Base-by-base conservation (phyloP, 2,797 vertebrate genomes). In the Acestrorhynchus altus region DNA sequence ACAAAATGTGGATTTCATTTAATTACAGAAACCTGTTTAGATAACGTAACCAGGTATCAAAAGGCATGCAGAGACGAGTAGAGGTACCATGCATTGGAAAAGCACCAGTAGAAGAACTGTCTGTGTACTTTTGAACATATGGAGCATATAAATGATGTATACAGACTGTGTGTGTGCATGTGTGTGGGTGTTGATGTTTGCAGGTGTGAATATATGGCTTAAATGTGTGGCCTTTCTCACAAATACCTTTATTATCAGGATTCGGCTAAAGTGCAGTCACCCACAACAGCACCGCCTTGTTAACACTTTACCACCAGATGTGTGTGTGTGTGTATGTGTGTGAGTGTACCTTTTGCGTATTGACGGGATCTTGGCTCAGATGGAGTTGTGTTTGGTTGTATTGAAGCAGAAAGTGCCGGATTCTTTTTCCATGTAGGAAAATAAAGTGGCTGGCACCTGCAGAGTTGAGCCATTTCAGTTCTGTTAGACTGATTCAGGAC, bases 231-330 rank as follows among this genome's bases (percentile, higher is more conserved):
- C 4, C 31, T 13, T n/a, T 40, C 39, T 15, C 11, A 39, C 20
- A n/a, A 24, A 52, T 44, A 7, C 24, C 49, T n/a, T 54, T 22
- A 22, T 54, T 24, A 22, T 22, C 51, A 54, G 20, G 8, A 54
- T 24, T 54, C 49, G n/a, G 49, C 16, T 4, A 15, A 47, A 49
- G 51, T 52, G 51, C 51, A 52, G 8, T 35, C 78, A 78, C 31
- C 71, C 47, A 26, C 40, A 81, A 78, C 71, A 64, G 54, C n/a
- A 22, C 26, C 12, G 2, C 16, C 78, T 68, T 78, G 76, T 78
- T 75, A 78, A 80, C 75, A 54, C 57, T 61, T 15, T 57, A 54
- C 54, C 65, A 74, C 15, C 47, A 49, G 47, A 9, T 74, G 75
- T 60, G 66, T 59, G 22, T 65, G 60, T 71, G 47, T 72, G 6